These are phyloP conservation scores for Epinotia bilunana DNA, from an alignment of 2,888 invertebrate species.

Conservation along the genomic window DNA sequence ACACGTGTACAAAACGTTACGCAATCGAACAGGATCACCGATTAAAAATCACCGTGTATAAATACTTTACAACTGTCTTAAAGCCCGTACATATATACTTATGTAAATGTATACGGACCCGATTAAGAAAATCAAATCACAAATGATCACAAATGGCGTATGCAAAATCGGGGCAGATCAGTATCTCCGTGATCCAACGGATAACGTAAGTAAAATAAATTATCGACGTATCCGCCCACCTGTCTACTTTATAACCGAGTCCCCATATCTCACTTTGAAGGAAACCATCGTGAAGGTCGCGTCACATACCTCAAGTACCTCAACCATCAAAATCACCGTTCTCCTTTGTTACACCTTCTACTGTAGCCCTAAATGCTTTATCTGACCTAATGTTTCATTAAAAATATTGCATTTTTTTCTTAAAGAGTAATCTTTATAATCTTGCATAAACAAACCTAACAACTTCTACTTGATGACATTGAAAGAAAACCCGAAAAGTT, in stretches of 20 bases:
- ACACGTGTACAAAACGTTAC: no score
- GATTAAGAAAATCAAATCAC: conserved; percentile 51
- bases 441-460: no score
- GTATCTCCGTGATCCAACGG: conserved; percentile 57
- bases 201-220: conserved; percentile 53
- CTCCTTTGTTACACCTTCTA: background rate
- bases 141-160: conserved; percentile 39
- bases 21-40: no score
- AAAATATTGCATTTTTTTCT: no score
- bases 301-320: conserved; percentile 12
- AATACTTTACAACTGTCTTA: no score
- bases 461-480: no score
- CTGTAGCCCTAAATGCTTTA: no score
- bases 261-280: conserved; percentile 26
- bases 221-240: conserved; percentile 66
- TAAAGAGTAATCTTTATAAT: no score
- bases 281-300: conserved; percentile 1
- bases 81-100: background rate
- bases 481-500: no score
- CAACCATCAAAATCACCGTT: background rate
- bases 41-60: no score
- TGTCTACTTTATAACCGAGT: conserved; percentile 52
- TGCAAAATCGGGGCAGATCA: conserved; percentile 30
- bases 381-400: no score
- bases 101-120: background rate